Evolutionary conservation across 2,113 vertebrate genomes (phyloP).

Genomic region (Lipotes vexillifer): DNA sequence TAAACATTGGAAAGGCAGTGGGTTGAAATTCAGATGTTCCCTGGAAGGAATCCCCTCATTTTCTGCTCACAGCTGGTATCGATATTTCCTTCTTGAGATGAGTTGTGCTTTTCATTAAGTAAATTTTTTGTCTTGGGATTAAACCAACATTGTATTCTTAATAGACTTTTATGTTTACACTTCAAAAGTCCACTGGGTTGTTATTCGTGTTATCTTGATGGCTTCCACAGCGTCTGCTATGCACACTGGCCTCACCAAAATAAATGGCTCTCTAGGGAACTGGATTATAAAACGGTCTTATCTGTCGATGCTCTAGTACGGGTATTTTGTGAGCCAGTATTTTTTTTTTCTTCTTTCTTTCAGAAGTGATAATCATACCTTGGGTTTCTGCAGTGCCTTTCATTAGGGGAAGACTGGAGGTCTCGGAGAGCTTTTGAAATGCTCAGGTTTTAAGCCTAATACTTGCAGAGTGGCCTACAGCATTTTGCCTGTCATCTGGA

Average conservation of each 20-base stretch:
- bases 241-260: slow-evolving; percentile 42
- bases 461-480: not conserved
- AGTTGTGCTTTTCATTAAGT: slow-evolving; percentile 78
- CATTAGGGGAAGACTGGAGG: slow-evolving; percentile 17
- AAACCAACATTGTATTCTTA: slow-evolving; percentile 76
- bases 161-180: slow-evolving; percentile 79
- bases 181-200: slow-evolving; percentile 72
- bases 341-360: slow-evolving; percentile 22
- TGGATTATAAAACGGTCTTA: slow-evolving; percentile 58
- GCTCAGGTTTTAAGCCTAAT: not conserved
- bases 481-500: not conserved
- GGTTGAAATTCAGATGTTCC: slow-evolving; percentile 73
- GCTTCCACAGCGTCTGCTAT: slow-evolving; percentile 60
- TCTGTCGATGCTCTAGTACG: slow-evolving; percentile 18
- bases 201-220: slow-evolving; percentile 72
- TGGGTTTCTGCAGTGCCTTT: slow-evolving; percentile 38
- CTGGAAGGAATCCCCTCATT: slow-evolving; percentile 68
- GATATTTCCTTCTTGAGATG: slow-evolving; percentile 74
- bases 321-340: slow-evolving; percentile 44
- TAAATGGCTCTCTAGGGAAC: slow-evolving; percentile 58
- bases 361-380: slow-evolving; percentile 38
- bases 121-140: slow-evolving; percentile 76
- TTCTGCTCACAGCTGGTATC: slow-evolving; percentile 72
- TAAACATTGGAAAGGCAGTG: slow-evolving; percentile 73
- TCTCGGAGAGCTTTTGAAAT: slow-evolving; percentile 6